Evolutionary conservation across 2,113 vertebrate genomes (phyloP).

Genomic region (Asarcornis scutulata): DNA sequence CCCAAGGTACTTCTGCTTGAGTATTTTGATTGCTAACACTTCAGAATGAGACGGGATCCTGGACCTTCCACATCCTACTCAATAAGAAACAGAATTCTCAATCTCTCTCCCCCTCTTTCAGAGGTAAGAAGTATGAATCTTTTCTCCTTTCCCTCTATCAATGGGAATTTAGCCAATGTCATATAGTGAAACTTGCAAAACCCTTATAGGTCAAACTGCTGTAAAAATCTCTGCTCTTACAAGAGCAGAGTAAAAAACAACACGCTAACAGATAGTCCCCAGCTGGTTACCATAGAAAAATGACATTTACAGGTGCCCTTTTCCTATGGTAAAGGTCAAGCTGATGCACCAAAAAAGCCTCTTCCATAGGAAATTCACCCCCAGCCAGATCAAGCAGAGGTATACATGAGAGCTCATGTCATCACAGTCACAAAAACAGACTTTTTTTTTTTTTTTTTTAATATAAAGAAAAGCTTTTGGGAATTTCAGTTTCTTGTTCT

Average conservation of each 20-base stretch:
- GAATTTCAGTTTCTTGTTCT: not conserved
- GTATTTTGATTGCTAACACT: constrained; percentile 6
- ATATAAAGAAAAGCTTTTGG: not conserved
- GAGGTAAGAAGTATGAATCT: not conserved
- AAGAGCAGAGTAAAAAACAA: not conserved
- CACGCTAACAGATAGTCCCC: not conserved
- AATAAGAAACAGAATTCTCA: not conserved
- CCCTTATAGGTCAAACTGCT: not conserved
- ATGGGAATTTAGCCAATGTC: fast-evolving
- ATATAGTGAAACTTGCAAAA: not conserved
- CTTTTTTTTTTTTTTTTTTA: not conserved
- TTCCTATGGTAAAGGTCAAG: constrained; percentile 39
- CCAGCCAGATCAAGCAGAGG: not conserved
- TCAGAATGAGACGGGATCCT: not conserved
- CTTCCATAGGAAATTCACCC: not conserved
- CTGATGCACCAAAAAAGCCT: not conserved
- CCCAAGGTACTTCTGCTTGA: not conserved
- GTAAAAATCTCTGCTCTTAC: not conserved
- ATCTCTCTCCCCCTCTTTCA: not conserved
- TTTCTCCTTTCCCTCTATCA: not conserved
- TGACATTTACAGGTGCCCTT: constrained; percentile 25
- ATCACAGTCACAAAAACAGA: not conserved
- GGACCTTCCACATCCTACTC: not conserved
- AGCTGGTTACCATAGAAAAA: not conserved
- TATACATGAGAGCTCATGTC: not conserved